Evolutionary conservation across 2,888 invertebrate species (phyloP), one percentile per base, ranked within the genome.

Genomic region (Agrotis clavis): DNA sequence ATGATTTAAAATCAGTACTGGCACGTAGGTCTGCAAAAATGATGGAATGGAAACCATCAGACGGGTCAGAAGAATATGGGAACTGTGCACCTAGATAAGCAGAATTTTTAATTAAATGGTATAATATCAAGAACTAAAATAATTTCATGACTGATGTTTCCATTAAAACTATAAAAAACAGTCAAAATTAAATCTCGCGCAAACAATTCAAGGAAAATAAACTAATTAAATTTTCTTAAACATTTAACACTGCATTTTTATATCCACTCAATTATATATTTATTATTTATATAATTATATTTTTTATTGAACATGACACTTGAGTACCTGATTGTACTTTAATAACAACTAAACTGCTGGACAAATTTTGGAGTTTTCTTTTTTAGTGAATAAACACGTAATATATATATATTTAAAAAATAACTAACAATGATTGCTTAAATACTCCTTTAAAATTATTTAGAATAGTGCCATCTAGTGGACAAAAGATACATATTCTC

Each of bases 301-400:
- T 63, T 85, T 85, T 87, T 84, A 77, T 83, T 87, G 85, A 90
- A 89, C 86, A 87, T 90, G 88, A 90, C 89, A 92, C 90, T 90
- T 89, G 76, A 90, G 91, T 92, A 93, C 89, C 84, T 86, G 90
- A 91, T 87, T 91, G 92, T 93, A 93, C 91, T 91, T 89, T 74
- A 82, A 81, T 81, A 87, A 87, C 79, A 90, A 87, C 83, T 90
- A 89, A 82, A 67, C 67, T 71, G 67, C 75, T 75, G 79, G 75
- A 71, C 73, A 64, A 81, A 86, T 74, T 72, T 68, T 70, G 77
- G 60, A 47, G 68, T 66, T 79, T 21, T 41, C 53, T 54, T 61
- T 54, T 61, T 77, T 63, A 50, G 53, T 81, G 78, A 18, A 57
- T 63, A 65, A 67, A 45, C 21, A 48, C 9, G 54, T 59, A 59